Evolutionary conservation across 2,797 vertebrate genomes (phyloP), one percentile per base, ranked within the genome.

Genomic region (Leuciscus waleckii): DNA sequence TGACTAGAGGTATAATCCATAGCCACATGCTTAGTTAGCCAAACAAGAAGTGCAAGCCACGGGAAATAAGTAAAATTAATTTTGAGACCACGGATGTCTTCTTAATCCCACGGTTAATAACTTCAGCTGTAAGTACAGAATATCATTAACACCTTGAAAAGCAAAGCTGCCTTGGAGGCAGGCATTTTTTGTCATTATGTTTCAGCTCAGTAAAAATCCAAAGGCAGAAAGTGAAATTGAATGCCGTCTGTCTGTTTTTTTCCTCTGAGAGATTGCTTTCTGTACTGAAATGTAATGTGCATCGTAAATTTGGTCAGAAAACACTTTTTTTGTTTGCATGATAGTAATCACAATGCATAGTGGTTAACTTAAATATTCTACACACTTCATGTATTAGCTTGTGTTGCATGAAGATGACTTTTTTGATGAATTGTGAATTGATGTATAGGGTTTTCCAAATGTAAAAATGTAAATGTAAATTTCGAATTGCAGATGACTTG

Each of bases 61-160:
- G 29, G 46, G 83, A 79, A 85, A 79, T 70, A 80, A 85, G 68
- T 76, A 75, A 58, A 65, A 82, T 70, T 84, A 86, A 87, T 86
- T 84, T 43, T 67, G 76, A 85, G 82, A 79, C 70, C 65, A 82
- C 69, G 87, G 88, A 83, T 89, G 88, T 89, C 86, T 89, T 77
- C 89, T 92, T 91, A 90, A 93, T 93, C 93, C 91, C 76, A 87
- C 84, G 91, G 87, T 90, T 89, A 90, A 83, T 85, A 88, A 86
- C 87, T n/a, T 26, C 76, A 79, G 88, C 85, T 91, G 89, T 91
- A 85, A 84, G 87, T 92, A 88, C 91, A 29, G 85, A 85, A 90
- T 90, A 85, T 90, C 93, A 91, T 92, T 94, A 93, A 91, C 92
- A 92, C 88, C 80, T 86, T 85, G 89, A 92, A 93, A 91, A 82